Evolutionary conservation across 1,140 invertebrate species (phyloP).

Genomic region (Brachionus sp.): DNA sequence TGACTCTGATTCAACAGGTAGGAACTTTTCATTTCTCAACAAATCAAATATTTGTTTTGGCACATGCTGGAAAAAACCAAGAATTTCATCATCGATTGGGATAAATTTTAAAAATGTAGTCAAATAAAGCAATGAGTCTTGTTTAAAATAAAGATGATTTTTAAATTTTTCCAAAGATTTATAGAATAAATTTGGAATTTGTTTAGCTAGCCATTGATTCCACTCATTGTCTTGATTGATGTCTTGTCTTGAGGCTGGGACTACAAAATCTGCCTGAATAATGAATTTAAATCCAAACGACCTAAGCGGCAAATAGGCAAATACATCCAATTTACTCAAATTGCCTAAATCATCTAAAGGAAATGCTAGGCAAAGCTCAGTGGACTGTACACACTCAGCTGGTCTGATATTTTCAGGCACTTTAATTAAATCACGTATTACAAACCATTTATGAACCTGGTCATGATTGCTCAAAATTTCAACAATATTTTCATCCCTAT

Average conservation of each 20-base stretch:
- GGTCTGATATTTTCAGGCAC: neutral
- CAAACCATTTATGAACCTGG: slow-evolving; percentile 27
- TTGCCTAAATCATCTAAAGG: slow-evolving; percentile 18
- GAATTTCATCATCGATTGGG: neutral
- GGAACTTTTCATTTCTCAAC: neutral
- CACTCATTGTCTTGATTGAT: slow-evolving; percentile 28
- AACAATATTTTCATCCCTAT: neutral
- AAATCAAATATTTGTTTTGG: slow-evolving; percentile 21
- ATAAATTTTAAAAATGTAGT: slow-evolving; percentile 30
- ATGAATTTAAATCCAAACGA: slow-evolving; percentile 41
- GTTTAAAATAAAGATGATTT: neutral
- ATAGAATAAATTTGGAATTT: slow-evolving; percentile 31
- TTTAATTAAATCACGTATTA: neutral
- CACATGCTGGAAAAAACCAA: slow-evolving; percentile 8
- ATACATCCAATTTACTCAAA: slow-evolving; percentile 5
- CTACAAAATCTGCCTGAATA: slow-evolving; percentile 45
- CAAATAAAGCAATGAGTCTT: neutral
- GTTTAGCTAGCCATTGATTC: slow-evolving; percentile 39
- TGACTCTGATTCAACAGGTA: neutral
- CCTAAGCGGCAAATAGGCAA: slow-evolving; percentile 43
- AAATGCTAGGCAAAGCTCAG: slow-evolving; percentile 39
- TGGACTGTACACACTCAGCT: neutral
- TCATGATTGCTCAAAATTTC: neutral
- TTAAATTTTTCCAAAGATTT: slow-evolving; percentile 5
- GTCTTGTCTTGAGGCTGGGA: slow-evolving; percentile 40